A percentile compares a stretch with the other conserved stretches of the same genome.
These are phyloP conservation scores for Lochmaea crataegi DNA, from an alignment of 2,888 invertebrate species.

Conservation along the genomic window DNA sequence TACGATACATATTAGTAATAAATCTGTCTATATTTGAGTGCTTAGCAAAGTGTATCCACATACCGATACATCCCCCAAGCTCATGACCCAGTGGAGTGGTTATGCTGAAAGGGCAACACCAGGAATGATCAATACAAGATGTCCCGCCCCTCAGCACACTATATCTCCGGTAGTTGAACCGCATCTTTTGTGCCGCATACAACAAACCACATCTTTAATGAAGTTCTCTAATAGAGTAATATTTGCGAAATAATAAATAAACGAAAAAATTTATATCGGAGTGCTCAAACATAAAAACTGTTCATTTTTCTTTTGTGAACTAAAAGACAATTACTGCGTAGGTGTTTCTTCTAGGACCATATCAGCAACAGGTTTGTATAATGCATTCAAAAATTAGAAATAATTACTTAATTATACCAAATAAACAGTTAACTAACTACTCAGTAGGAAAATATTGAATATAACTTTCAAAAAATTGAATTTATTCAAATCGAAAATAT, in stretches of 20 bases:
- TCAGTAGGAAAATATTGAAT: no score
- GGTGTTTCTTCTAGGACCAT: neutral
- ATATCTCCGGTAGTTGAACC: constrained; percentile 48
- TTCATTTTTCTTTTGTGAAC: no score
- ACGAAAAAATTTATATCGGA: neutral
- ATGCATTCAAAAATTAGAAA: neutral
- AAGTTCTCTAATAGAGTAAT: no score
- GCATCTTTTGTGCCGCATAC: constrained; percentile 46
- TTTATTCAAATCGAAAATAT: no score
- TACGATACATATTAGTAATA: neutral
- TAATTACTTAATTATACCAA: no score
- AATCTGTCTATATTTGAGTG: neutral
- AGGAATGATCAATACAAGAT: constrained; percentile 52
- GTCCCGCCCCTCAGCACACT: constrained; percentile 49
- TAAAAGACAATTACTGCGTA: no score
- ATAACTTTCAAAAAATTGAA: no score
- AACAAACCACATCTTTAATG: neutral
- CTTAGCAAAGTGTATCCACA: neutral
- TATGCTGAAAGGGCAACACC: constrained; percentile 41
- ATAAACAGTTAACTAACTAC: no score
- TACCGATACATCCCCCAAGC: constrained; percentile 9
- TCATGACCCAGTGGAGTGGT: constrained; percentile 28
- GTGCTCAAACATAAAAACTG: neutral
- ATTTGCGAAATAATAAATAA: neutral
- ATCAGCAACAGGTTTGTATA: constrained; percentile 9